Conservation (phyloP, 2,888 invertebrate genomes). For the Oscheius sp. region DNA sequence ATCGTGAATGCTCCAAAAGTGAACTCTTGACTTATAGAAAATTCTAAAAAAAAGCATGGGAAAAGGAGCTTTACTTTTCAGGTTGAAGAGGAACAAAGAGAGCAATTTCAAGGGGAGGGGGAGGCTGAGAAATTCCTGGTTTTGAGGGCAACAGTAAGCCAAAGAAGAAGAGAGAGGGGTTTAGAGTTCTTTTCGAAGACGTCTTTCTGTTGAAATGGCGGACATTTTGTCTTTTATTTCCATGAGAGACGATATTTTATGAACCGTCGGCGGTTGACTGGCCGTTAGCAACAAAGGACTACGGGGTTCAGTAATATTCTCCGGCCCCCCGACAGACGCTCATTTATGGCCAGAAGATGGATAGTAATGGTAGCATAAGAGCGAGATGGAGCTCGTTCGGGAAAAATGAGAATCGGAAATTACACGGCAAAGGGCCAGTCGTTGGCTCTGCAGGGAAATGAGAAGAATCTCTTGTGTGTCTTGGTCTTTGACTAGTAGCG, state of each 20-base stretch:
- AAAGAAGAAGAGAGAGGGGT: neutral
- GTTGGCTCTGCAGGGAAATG: too few species aligned
- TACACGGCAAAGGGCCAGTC: neutral
- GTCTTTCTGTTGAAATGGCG: neutral
- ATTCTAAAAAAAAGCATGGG: neutral
- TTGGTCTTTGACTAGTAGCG: neutral
- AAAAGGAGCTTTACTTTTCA: neutral
- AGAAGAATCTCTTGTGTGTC: neutral
- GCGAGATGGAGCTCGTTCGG: neutral
- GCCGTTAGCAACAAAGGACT: neutral
- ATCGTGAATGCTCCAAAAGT: too few species aligned
- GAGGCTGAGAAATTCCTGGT: neutral
- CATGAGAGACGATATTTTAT: slow-evolving; percentile 22
- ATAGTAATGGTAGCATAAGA: slow-evolving; percentile 8
- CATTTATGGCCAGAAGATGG: slow-evolving; percentile 12
- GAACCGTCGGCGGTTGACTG: neutral
- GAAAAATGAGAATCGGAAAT: slow-evolving; percentile 16
- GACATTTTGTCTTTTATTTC: slow-evolving; percentile 5
- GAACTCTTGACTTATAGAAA: neutral
- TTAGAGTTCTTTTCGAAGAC: neutral
- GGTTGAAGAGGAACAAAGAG: neutral
- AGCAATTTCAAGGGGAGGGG: neutral
- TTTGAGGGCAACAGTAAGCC: neutral
- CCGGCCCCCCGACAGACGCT: neutral
- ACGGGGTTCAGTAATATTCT: neutral